Conservation (phyloP, 2,888 invertebrate species). For the Philopedon plagiatum region DNA sequence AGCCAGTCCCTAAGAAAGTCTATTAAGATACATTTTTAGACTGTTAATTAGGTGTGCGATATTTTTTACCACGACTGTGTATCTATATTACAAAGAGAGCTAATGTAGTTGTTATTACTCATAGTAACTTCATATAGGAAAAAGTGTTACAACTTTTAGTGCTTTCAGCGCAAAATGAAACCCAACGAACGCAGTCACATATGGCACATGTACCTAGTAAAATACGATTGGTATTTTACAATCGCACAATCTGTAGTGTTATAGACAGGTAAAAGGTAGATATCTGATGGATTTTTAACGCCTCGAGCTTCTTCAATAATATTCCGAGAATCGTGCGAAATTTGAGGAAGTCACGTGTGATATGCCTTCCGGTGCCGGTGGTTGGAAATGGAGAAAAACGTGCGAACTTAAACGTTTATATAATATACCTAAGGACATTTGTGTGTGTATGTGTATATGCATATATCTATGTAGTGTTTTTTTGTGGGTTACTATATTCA, state of each 20-base stretch:
- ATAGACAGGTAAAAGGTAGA: background rate
- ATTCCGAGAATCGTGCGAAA: constrained; percentile 14
- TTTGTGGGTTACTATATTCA: too few species aligned
- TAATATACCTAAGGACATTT: background rate
- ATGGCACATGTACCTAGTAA: background rate
- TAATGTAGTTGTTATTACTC: too few species aligned
- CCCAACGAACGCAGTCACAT: background rate
- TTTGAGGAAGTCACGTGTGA: constrained; percentile 6
- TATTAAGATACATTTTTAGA: too few species aligned
- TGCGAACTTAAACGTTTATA: background rate
- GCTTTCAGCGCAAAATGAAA: background rate
- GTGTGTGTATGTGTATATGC: too few species aligned
- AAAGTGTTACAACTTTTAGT: too few species aligned
- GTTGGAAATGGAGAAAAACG: background rate
- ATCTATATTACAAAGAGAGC: too few species aligned
- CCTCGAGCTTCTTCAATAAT: background rate
- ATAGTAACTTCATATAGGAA: too few species aligned
- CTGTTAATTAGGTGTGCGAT: too few species aligned
- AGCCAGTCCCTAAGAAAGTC: too few species aligned
- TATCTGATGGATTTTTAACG: background rate
- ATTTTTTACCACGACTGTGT: too few species aligned
- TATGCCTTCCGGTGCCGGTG: constrained; percentile 3
- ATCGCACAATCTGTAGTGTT: background rate
- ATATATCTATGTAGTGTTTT: too few species aligned
- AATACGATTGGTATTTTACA: background rate